Base-by-base conservation (phyloP, 1,140 invertebrate species). In the Zaprionus gabonicus region DNA sequence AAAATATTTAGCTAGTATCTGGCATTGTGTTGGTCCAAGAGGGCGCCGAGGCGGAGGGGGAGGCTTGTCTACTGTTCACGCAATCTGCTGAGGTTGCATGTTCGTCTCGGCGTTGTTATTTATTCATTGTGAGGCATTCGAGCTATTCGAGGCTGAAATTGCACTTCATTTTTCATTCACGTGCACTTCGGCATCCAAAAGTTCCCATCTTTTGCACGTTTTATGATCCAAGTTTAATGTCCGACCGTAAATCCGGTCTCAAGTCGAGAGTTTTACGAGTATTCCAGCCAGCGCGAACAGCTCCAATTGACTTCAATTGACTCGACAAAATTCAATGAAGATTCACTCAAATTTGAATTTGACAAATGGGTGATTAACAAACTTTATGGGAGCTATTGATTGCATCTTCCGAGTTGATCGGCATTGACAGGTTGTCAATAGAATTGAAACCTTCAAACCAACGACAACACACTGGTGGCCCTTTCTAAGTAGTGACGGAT, bases 41-140 rank as follows among this genome's bases (percentile, higher is more conserved):
- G 13, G 15, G 15, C 36, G 13, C 13, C 13, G 36, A 5, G 36
- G 38, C 15, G 31, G 13, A 34, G 31, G 9, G 36, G 17, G n/a
- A 15, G n/a, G 27, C 27, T 6, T 15, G 25, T 25, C 0, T 15
- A 44, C 17, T 80, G 74, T 78, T 88, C 85, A 87, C 84, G 84
- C 84, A 87, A 90, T 73, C 81, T 58, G 68, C 31, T 71, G 73
- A 64, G 77, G 78, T 90, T 87, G 84, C 84, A 87, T 87, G 84
- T 79, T 78, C 66, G 55, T 12, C 15, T 78, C 66, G 55, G 6
- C 12, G 71, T 57, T 68, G 78, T 88, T 83, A 88, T 86, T 82
- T 87, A 83, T 86, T 78, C 81, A 84, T 78, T 88, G 84, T 80
- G 77, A 64, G 84, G 80, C 78, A 88, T 90, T 76, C 76, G 58